These are phyloP conservation scores for Anguilla obscura DNA, from an alignment of 2,797 vertebrate species.

Conservation along the genomic window DNA sequence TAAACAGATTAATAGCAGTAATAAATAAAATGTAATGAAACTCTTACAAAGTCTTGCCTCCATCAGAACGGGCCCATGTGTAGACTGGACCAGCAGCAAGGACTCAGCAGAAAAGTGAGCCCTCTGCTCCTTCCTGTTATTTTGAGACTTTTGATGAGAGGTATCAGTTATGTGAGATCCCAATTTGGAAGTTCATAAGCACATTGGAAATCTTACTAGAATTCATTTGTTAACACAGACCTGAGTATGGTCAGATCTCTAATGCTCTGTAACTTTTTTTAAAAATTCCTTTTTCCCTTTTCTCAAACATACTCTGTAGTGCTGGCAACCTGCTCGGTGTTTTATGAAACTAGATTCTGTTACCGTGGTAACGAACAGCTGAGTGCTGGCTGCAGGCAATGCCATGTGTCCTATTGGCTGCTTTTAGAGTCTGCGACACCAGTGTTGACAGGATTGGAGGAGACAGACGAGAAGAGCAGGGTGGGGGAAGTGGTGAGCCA, in stretches of 20 bases:
- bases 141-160: not conserved
- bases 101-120: not conserved
- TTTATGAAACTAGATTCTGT: slow-evolving; percentile 51
- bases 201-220: not conserved
- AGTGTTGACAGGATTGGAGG: slow-evolving; percentile 44
- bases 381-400: slow-evolving; percentile 52
- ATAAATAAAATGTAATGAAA: not conserved
- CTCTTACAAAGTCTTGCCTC: not conserved
- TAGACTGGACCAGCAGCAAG: not conserved
- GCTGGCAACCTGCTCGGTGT: slow-evolving; percentile 39
- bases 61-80: not conserved
- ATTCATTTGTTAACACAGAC: not conserved
- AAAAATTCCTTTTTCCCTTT: slow-evolving; percentile 10
- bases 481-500: slow-evolving; percentile 17
- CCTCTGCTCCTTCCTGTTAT: not conserved
- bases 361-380: slow-evolving; percentile 55
- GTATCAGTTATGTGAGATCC: not conserved
- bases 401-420: slow-evolving; percentile 51
- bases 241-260: not conserved
- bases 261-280: slow-evolving; percentile 1
- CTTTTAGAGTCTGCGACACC: slow-evolving; percentile 29
- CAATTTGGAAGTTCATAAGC: not conserved
- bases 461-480: slow-evolving; percentile 28
- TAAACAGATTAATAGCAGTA: not conserved
- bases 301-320: slow-evolving; percentile 33